These are phyloP conservation scores for Epicauta chinensis DNA, from an alignment of 1,140 invertebrate species.

Conservation along the genomic window DNA sequence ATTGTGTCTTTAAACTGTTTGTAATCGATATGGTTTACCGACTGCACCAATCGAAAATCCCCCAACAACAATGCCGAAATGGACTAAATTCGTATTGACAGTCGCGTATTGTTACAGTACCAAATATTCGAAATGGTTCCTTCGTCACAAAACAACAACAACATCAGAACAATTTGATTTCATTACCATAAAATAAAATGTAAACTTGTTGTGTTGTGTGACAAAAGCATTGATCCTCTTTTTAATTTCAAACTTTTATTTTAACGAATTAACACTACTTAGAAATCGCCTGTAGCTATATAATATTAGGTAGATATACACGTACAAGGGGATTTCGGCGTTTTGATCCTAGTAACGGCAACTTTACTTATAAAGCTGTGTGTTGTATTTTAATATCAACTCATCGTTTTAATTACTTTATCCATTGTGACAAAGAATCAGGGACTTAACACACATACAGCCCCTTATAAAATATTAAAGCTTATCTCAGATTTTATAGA, in stretches of 20 bases:
- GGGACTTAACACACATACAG: too few species aligned
- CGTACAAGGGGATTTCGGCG: slow-evolving; percentile 11
- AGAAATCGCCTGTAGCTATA: slow-evolving; percentile 1
- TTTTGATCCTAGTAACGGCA: slow-evolving; percentile 14
- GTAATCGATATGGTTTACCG: slow-evolving; percentile 34
- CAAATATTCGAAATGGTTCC: too few species aligned
- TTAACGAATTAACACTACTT: slow-evolving; percentile 15
- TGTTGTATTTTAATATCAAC: slow-evolving; percentile 9
- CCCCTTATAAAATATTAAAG: too few species aligned
- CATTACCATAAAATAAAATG: too few species aligned
- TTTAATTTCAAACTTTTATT: slow-evolving; percentile 17
- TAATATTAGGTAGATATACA: too few species aligned
- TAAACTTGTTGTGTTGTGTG: too few species aligned
- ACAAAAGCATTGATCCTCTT: not conserved
- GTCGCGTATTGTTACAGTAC: not conserved
- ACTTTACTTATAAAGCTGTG: slow-evolving; percentile 8
- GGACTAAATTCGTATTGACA: not conserved
- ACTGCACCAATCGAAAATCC: not conserved
- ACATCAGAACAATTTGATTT: too few species aligned
- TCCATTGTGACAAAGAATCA: slow-evolving; percentile 3
- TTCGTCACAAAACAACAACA: too few species aligned
- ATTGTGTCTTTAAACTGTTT: slow-evolving; percentile 40
- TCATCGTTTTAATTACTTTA: slow-evolving; percentile 14
- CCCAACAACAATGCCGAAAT: not conserved
- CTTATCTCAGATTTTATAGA: too few species aligned